Evolutionary conservation across 1,140 invertebrate species (phyloP).

Genomic region (Ostrea denselamellosa): DNA sequence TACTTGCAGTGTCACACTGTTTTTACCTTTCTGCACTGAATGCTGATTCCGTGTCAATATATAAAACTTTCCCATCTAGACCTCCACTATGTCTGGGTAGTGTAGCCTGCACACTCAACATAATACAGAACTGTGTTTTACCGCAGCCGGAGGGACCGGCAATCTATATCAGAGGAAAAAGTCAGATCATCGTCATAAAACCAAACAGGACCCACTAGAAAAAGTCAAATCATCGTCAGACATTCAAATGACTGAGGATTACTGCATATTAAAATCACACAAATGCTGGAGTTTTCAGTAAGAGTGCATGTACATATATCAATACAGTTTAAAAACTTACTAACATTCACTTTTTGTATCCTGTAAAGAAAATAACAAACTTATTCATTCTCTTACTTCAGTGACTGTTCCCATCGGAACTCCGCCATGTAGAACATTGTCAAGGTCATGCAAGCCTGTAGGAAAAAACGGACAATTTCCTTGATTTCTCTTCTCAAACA

Average conservation of each 20-base stretch:
- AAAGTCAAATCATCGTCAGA: not conserved
- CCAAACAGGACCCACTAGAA: not conserved
- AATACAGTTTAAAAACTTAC: no score
- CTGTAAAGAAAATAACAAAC: no score
- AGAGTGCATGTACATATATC: no score
- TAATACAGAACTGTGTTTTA: slow-evolving; percentile 74
- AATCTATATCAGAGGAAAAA: slow-evolving; percentile 58
- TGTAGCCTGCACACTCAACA: slow-evolving; percentile 65
- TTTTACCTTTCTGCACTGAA: slow-evolving; percentile 69
- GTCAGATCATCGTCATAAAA: not conserved
- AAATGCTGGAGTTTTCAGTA: no score
- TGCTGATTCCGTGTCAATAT: slow-evolving; percentile 73
- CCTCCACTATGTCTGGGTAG: slow-evolving; percentile 56
- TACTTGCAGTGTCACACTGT: not conserved
- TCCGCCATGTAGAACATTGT: slow-evolving; percentile 68
- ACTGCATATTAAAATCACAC: no score
- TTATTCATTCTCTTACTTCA: slow-evolving; percentile 58
- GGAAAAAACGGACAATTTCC: slow-evolving; percentile 54
- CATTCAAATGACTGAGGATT: no score
- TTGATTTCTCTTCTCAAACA: slow-evolving; percentile 49
- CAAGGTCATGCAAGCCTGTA: slow-evolving; percentile 64
- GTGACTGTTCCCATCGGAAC: slow-evolving; percentile 66
- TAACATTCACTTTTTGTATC: no score
- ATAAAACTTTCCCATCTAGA: slow-evolving; percentile 64
- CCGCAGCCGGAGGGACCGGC: slow-evolving; percentile 73